phyloP scores from a whole-genome alignment of 2,113 vertebrate species.

The Scartelaos histophorus region DNA sequence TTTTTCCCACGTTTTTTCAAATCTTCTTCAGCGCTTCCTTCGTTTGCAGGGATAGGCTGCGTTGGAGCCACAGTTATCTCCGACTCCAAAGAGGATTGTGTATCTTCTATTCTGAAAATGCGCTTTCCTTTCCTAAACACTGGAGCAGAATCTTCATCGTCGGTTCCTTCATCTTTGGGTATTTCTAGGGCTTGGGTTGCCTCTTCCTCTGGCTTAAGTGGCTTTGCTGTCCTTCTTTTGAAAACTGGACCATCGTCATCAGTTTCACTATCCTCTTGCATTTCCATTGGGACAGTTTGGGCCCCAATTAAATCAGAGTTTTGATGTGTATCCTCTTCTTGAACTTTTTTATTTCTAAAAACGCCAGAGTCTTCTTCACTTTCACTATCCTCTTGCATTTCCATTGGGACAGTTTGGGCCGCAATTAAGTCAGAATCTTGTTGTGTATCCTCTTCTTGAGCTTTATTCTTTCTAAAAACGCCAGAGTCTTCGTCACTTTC shows the following conservation, averaged over 20 bases:
- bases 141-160: constrained; percentile 10
- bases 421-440: background rate
- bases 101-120: constrained; percentile 22
- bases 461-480: constrained; percentile 7
- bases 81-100: constrained; percentile 23
- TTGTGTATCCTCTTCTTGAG: constrained; percentile 26
- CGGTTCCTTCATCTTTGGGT: background rate
- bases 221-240: constrained; percentile 17
- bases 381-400: background rate
- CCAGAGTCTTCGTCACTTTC: background rate
- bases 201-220: constrained; percentile 25
- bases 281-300: background rate
- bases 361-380: constrained; percentile 9
- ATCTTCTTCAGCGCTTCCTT: constrained; percentile 6
- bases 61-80: constrained; percentile 14
- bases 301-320: background rate
- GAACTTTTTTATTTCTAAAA: constrained; percentile 8
- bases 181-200: constrained; percentile 20
- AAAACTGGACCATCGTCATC: constrained; percentile 10
- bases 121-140: constrained; percentile 1
- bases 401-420: background rate
- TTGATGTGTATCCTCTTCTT: constrained; percentile 24
- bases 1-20: background rate
- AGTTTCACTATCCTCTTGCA: background rate
- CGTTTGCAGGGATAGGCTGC: constrained; percentile 20